Percentiles rank a stretch among this genome's conserved stretches.
phyloP scores from a whole-genome alignment of 2,113 vertebrate species.

The Barbus barbus region DNA sequence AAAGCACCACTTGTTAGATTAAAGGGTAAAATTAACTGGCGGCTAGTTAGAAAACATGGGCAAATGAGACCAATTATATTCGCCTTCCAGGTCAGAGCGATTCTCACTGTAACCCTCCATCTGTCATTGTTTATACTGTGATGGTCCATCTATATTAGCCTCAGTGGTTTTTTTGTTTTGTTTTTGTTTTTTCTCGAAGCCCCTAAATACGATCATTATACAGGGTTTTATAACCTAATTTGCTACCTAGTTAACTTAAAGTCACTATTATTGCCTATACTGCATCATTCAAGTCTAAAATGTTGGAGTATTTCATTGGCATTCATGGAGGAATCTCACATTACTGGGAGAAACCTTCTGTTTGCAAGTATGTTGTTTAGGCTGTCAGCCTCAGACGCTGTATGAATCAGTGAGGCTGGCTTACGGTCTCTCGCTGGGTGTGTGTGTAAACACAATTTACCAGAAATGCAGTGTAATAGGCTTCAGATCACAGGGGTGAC shows the following conservation, averaged over 20 bases:
- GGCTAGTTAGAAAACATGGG: slow-evolving; percentile 4
- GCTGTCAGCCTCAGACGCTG: slow-evolving; percentile 42
- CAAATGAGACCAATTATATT: neutral
- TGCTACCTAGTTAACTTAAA: neutral
- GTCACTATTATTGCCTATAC: neutral
- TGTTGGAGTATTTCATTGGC: neutral
- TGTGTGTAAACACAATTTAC: slow-evolving; percentile 30
- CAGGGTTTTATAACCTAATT: neutral
- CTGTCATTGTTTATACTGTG: neutral
- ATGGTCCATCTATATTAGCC: neutral
- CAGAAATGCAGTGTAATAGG: slow-evolving; percentile 20
- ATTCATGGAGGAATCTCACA: neutral
- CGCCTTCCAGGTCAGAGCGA: neutral
- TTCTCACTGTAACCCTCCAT: neutral
- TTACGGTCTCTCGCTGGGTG: slow-evolving; percentile 9
- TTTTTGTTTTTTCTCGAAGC: neutral
- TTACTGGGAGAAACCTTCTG: slow-evolving; percentile 37
- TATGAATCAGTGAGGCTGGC: slow-evolving; percentile 44
- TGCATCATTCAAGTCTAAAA: neutral
- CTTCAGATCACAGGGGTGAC: slow-evolving; percentile 14
- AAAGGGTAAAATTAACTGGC: neutral
- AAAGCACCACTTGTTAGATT: slow-evolving; percentile 12
- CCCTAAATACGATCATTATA: neutral
- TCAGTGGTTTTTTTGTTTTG: neutral
- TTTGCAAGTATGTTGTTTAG: slow-evolving; percentile 50